Evolutionary conservation across 2,797 vertebrate species (phyloP).

Genomic region (Paguma larvata): DNA sequence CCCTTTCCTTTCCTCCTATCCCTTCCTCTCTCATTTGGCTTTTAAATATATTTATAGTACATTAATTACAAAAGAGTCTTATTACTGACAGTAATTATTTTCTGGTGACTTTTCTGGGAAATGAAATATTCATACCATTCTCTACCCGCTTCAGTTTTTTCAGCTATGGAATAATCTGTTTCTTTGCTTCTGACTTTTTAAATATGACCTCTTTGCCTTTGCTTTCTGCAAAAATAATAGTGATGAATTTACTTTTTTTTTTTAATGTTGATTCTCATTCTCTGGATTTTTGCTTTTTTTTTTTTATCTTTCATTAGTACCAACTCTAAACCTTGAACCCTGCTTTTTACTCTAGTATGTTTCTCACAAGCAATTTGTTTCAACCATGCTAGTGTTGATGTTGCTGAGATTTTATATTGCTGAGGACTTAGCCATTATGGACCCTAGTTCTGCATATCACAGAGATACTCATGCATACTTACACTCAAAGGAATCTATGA

Average conservation of each 20-base stretch:
- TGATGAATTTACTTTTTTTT: not conserved
- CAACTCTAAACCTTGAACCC: not conserved
- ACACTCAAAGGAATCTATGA: not conserved
- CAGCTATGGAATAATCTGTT: not conserved
- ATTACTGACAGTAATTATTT: not conserved
- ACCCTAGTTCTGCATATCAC: not conserved
- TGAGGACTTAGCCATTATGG: not conserved
- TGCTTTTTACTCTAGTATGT: not conserved
- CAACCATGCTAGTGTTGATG: not conserved
- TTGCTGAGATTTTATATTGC: not conserved
- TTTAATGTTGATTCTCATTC: not conserved
- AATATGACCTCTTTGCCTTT: not conserved
- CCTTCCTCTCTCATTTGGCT: not conserved
- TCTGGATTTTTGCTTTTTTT: not conserved
- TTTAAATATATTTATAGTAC: not conserved
- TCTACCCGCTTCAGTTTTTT: not conserved
- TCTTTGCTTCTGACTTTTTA: not conserved
- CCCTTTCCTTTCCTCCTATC: not conserved
- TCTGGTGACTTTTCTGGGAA: not conserved
- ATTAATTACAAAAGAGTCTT: not conserved
- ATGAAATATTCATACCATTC: not conserved
- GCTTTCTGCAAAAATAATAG: not conserved
- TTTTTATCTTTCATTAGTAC: not conserved
- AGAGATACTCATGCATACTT: not conserved
- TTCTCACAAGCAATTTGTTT: not conserved